Conservation (phyloP, 1,140 invertebrate genomes). For the Bactericera cockerelli region DNA sequence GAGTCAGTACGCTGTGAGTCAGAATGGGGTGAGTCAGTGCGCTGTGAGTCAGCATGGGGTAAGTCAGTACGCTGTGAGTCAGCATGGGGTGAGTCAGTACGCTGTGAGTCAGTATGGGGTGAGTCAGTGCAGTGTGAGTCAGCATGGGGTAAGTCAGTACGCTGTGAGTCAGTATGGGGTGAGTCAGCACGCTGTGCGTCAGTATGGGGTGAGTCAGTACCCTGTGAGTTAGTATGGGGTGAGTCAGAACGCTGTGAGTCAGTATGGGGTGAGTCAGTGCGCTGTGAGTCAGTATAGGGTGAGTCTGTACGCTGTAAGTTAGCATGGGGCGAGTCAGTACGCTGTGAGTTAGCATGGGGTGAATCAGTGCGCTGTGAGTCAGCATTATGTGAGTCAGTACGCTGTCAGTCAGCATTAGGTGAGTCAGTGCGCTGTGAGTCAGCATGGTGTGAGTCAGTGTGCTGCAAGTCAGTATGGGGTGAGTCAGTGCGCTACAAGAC, state of each 20-base stretch:
- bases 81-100: no score
- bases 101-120: no score
- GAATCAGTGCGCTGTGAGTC: constrained; percentile 27
- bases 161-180: neutral
- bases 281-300: neutral
- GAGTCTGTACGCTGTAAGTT: constrained; percentile 29
- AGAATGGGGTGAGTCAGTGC: no score
- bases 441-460: neutral
- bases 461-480: neutral
- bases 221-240: neutral
- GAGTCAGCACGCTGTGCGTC: neutral
- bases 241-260: no score
- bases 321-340: constrained; percentile 41
- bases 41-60: no score
- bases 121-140: no score
- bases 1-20: constrained; percentile 28
- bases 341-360: constrained; percentile 36
- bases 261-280: no score
- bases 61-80: no score
- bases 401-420: constrained; percentile 40
- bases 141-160: neutral
- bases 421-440: constrained; percentile 10
- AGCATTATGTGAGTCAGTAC: constrained; percentile 23
- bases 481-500: neutral
- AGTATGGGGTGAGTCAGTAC: no score